Percentiles rank a stretch among this genome's conserved stretches.
Conservation (phyloP, 2,797 vertebrate species). For the Esox lucius region DNA sequence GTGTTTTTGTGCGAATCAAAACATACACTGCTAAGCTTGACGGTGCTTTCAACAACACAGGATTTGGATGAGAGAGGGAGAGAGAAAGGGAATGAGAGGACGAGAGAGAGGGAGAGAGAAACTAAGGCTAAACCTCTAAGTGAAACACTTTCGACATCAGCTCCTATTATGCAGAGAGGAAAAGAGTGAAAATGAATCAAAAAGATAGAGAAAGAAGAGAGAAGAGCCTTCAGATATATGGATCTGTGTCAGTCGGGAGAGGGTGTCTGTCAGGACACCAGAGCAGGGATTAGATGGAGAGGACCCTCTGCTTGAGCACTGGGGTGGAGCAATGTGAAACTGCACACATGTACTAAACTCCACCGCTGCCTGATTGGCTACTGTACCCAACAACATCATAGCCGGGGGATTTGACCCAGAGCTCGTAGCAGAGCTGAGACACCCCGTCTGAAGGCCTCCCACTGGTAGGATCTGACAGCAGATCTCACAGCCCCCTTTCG, state of each 20-base stretch:
- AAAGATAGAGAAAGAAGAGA: slow-evolving; percentile 25
- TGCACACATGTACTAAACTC: slow-evolving; percentile 60
- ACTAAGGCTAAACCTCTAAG: neutral
- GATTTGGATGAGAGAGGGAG: slow-evolving; percentile 21
- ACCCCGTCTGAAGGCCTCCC: slow-evolving; percentile 56
- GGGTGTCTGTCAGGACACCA: slow-evolving; percentile 41
- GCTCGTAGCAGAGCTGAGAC: slow-evolving; percentile 42
- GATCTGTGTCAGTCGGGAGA: neutral
- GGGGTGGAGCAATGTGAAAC: slow-evolving; percentile 67
- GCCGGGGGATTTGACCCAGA: slow-evolving; percentile 57
- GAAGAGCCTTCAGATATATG: slow-evolving; percentile 29
- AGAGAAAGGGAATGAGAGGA: slow-evolving; percentile 15
- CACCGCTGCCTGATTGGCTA: slow-evolving; percentile 26
- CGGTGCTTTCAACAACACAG: slow-evolving; percentile 22
- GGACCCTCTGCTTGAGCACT: slow-evolving; percentile 63
- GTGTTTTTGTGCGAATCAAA: slow-evolving; percentile 15
- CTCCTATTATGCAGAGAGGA: slow-evolving; percentile 18
- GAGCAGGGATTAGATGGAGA: slow-evolving; percentile 63
- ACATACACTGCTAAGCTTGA: slow-evolving; percentile 30
- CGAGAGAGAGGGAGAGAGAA: slow-evolving; percentile 14
- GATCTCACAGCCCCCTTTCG: slow-evolving; percentile 26
- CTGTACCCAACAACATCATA: slow-evolving; percentile 45
- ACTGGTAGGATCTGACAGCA: slow-evolving; percentile 58
- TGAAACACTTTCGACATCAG: slow-evolving; percentile 17
- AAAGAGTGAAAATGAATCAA: slow-evolving; percentile 46